These are phyloP conservation scores for Mobula birostris DNA, from an alignment of 2,113 vertebrate genomes.

Conservation along the genomic window DNA sequence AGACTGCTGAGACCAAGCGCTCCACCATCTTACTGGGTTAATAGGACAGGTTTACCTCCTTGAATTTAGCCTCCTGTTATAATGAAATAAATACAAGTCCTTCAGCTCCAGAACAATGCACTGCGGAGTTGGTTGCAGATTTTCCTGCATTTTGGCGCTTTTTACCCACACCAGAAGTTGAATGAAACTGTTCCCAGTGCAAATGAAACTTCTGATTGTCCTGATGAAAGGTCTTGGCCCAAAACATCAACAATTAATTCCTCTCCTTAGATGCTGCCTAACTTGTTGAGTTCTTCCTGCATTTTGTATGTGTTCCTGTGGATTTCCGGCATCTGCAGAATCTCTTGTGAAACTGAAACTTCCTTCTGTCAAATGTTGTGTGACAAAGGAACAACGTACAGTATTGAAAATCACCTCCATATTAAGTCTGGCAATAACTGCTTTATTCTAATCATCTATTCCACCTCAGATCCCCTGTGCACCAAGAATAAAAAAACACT, in stretches of 20 bases:
- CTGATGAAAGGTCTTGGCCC: too few relatives aligned
- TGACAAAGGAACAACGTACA: not conserved
- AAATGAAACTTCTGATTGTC: too few relatives aligned
- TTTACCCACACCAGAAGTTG: not conserved
- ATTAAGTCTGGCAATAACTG: not conserved
- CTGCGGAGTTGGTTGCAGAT: not conserved
- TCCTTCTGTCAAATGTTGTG: not conserved
- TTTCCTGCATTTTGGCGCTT: not conserved
- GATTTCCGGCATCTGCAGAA: too few relatives aligned
- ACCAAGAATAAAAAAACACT: not conserved
- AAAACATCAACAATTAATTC: too few relatives aligned
- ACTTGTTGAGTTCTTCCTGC: too few relatives aligned
- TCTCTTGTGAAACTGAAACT: too few relatives aligned
- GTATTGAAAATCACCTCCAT: not conserved
- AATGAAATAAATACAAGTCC: not conserved
- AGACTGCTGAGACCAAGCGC: too few relatives aligned
- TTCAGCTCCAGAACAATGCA: not conserved
- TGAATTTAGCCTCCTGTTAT: not conserved
- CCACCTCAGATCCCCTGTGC: not conserved
- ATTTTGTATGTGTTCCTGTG: too few relatives aligned
- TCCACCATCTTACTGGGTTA: not conserved
- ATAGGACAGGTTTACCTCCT: not conserved
- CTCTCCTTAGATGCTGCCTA: too few relatives aligned
- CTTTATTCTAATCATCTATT: not conserved
- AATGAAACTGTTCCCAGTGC: not conserved